Percentiles rank a stretch among this genome's conserved stretches.
Evolutionary conservation across 2,113 vertebrate genomes (phyloP).

Genomic region (Tenrec ecaudatus): DNA sequence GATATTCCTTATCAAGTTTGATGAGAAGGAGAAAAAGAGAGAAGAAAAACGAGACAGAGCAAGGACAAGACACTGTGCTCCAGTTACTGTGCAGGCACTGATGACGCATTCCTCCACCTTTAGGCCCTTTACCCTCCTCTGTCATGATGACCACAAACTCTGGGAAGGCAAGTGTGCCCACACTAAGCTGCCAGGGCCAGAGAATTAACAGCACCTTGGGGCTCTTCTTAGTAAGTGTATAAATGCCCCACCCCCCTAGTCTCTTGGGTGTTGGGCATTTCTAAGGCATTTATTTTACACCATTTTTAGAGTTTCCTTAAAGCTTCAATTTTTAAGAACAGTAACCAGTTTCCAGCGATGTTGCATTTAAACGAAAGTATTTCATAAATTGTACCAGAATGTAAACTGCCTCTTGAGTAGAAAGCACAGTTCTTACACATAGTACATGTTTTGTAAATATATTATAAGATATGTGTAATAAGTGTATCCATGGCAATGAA

Average conservation of each 20-base stretch:
- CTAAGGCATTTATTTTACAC: too few species aligned
- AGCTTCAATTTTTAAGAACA: constrained; percentile 19
- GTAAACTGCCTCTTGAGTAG: background rate
- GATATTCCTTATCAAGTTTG: background rate
- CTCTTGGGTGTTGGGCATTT: too few species aligned
- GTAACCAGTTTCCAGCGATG: constrained; percentile 11
- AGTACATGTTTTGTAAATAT: background rate
- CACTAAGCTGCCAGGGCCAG: background rate
- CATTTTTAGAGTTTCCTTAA: too few species aligned
- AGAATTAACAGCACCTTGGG: too few species aligned
- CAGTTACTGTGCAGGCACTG: background rate
- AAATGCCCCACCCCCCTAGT: too few species aligned
- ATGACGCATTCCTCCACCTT: background rate
- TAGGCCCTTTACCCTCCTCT: background rate
- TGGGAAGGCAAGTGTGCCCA: background rate
- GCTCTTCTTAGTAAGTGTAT: too few species aligned
- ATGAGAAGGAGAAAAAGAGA: background rate
- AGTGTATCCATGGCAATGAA: background rate
- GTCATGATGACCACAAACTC: background rate
- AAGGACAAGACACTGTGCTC: background rate
- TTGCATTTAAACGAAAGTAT: background rate
- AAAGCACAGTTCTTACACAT: background rate
- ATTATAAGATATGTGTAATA: constrained; percentile 41
- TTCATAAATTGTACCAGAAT: constrained; percentile 30
- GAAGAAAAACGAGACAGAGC: background rate